Percentiles rank a stretch among this genome's conserved stretches.
Conservation (phyloP, 2,113 vertebrate genomes). For the Bucco capensis region DNA sequence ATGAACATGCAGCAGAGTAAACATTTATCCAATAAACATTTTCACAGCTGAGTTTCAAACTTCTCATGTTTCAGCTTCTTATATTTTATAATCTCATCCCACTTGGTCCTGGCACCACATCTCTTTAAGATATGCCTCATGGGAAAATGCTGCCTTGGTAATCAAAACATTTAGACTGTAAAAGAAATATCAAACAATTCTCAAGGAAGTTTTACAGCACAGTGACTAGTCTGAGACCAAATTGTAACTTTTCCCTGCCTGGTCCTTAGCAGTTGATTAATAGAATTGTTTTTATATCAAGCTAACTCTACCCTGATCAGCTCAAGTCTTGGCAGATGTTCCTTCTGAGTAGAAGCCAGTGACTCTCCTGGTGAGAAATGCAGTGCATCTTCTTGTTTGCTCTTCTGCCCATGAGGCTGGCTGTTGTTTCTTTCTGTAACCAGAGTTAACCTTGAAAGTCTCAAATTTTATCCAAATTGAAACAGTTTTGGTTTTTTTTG, state of each 20-base stretch:
- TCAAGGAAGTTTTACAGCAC: background rate
- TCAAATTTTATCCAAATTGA: background rate
- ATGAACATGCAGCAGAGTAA: background rate
- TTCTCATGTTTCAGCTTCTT: slow-evolving; percentile 58
- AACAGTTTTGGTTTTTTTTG: background rate
- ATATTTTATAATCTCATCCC: slow-evolving; percentile 61
- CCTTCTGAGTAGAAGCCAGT: background rate
- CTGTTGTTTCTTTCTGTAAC: background rate
- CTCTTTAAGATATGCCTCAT: slow-evolving; percentile 40
- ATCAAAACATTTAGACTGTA: slow-evolving; percentile 44
- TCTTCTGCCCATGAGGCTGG: background rate
- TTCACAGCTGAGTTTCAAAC: slow-evolving; percentile 67
- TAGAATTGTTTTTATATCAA: background rate
- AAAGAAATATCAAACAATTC: slow-evolving; percentile 39
- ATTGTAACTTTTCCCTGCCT: background rate
- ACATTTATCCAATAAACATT: slow-evolving; percentile 55
- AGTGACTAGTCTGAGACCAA: background rate
- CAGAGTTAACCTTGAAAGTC: background rate
- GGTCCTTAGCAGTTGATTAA: background rate
- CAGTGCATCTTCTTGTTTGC: background rate
- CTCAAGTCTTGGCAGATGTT: background rate
- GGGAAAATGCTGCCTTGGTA: slow-evolving; percentile 47
- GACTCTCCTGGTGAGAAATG: background rate
- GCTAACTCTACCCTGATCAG: background rate
- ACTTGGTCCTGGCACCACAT: slow-evolving; percentile 43